These are phyloP conservation scores for Poeciliopsis prolifica DNA, from an alignment of 2,113 vertebrate genomes.

Conservation along the genomic window DNA sequence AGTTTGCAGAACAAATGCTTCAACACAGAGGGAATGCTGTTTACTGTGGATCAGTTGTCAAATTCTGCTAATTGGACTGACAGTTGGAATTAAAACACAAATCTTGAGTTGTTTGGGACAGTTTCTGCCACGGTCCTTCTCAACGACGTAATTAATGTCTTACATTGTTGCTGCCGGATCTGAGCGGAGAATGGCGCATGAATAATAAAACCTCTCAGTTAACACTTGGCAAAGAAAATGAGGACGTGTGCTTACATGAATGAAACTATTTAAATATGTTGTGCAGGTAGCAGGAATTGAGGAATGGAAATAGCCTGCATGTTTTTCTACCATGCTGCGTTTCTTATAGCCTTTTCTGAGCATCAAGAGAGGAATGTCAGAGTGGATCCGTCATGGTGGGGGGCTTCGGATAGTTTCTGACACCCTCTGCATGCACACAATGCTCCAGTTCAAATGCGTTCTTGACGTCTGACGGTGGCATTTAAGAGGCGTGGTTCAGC, in stretches of 20 bases:
- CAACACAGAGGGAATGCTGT: not conserved
- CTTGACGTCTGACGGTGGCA: not conserved
- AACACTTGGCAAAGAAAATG: not conserved
- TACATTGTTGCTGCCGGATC: not conserved
- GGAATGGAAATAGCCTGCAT: conserved; percentile 1
- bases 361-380: not conserved
- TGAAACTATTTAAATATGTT: not conserved
- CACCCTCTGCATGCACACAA: conserved; percentile 18
- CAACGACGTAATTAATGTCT: not conserved
- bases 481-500: not conserved
- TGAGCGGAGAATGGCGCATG: not conserved
- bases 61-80: not conserved
- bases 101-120: not conserved
- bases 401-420: conserved; percentile 5
- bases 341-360: conserved; percentile 6
- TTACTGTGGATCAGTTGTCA: conserved; percentile 6
- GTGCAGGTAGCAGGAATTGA: fast-evolving
- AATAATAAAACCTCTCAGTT: not conserved
- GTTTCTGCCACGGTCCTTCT: not conserved
- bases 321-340: conserved; percentile 5
- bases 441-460: conserved; percentile 10
- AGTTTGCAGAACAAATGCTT: conserved; percentile 1
- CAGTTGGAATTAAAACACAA: conserved; percentile 1
- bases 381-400: not conserved
- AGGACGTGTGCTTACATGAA: not conserved